Percentiles rank a stretch among this genome's conserved stretches.
Evolutionary conservation across 2,888 invertebrate species (phyloP).

Genomic region (Osmoderma eremita): DNA sequence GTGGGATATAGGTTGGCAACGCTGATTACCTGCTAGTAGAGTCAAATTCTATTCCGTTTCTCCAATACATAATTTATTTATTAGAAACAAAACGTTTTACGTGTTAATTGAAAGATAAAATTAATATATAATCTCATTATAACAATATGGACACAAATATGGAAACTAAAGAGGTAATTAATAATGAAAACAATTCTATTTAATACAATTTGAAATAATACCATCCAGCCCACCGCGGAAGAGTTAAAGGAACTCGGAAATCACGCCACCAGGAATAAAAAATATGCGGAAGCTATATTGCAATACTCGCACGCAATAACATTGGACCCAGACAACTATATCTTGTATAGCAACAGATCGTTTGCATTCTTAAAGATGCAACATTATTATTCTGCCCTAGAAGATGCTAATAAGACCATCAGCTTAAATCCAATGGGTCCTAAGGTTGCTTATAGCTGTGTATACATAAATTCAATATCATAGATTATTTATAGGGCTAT

Average conservation of each 20-base stretch:
- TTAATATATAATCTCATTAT: too few relatives aligned
- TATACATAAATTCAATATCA: background rate
- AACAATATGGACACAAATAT: background rate
- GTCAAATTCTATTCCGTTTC: too few relatives aligned
- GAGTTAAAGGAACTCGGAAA: constrained; percentile 79
- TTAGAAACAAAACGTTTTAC: too few relatives aligned
- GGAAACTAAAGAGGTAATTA: constrained; percentile 30
- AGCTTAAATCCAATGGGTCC: constrained; percentile 80
- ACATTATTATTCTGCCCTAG: constrained; percentile 79
- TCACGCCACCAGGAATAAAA: constrained; percentile 76
- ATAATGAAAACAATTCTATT: background rate
- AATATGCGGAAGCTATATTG: constrained; percentile 79
- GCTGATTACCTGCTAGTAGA: too few relatives aligned
- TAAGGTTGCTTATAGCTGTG: constrained; percentile 68
- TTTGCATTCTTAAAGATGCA: constrained; percentile 81
- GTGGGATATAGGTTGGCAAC: too few relatives aligned
- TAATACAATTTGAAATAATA: background rate
- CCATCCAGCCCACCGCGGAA: constrained; percentile 60
- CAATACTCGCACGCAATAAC: constrained; percentile 85
- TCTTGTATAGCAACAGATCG: constrained; percentile 83
- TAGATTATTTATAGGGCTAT: constrained; percentile 68
- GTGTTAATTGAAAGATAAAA: too few relatives aligned
- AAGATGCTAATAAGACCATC: constrained; percentile 82
- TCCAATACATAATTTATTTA: too few relatives aligned
- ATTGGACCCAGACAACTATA: constrained; percentile 75